These are phyloP conservation scores for Myotis davidii DNA, from an alignment of 2,113 vertebrate genomes.

Conservation along the genomic window DNA sequence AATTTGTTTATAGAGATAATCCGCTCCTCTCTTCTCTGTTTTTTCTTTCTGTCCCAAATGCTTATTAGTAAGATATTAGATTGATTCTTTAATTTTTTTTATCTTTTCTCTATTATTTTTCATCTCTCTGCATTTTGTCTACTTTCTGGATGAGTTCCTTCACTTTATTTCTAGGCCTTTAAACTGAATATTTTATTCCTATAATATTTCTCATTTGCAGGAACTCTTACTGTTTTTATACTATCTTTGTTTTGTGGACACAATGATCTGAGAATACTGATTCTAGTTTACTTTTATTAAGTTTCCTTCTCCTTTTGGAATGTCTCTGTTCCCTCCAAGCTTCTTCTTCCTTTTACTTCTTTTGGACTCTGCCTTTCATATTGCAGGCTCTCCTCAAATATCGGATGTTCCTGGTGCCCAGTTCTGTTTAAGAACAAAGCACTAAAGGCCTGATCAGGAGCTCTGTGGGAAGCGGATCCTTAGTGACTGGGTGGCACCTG, in stretches of 20 bases:
- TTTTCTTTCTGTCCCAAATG: neutral
- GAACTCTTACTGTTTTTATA: neutral
- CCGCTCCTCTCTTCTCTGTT: neutral
- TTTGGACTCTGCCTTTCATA: neutral
- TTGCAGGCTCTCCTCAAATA: neutral
- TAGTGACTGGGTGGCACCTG: neutral
- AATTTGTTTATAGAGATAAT: neutral
- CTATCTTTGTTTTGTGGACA: neutral
- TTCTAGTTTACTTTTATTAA: neutral
- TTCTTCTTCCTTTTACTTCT: neutral
- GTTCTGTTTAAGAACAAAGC: neutral
- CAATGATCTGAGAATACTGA: neutral
- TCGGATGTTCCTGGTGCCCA: neutral
- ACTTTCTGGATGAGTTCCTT: neutral
- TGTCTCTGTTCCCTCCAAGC: neutral
- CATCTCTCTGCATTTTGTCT: neutral
- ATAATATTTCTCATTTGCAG: neutral
- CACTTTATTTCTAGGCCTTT: neutral
- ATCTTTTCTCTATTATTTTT: neutral
- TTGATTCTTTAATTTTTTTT: neutral
- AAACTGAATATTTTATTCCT: constrained; percentile 1
- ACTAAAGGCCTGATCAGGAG: neutral
- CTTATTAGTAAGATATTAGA: neutral
- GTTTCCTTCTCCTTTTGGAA: neutral
- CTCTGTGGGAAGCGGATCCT: neutral